Evolutionary conservation across 1,140 invertebrate species (phyloP).

Genomic region (Aricia agestis): DNA sequence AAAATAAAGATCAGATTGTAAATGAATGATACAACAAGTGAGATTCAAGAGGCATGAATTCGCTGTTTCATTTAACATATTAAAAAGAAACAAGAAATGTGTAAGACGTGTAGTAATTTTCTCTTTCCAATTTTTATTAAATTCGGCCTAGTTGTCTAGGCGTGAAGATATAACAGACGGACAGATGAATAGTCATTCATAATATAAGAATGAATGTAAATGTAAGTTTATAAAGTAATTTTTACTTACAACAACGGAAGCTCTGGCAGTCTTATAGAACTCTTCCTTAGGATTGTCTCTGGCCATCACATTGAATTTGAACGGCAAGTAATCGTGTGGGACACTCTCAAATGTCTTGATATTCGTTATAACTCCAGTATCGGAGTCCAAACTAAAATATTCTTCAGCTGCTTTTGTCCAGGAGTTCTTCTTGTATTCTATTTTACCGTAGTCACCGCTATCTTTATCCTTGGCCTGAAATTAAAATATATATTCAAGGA

Average conservation of each 20-base stretch:
- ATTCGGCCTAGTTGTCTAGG: no score
- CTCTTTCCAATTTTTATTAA: no score
- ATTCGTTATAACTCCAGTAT: conserved; percentile 85
- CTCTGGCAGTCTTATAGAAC: conserved; percentile 79
- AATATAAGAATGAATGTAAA: no score
- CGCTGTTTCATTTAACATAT: no score
- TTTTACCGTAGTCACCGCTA: conserved; percentile 85
- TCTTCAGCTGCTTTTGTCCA: conserved; percentile 78
- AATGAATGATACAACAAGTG: background rate
- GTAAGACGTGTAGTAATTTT: no score
- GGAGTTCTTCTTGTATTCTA: conserved; percentile 82
- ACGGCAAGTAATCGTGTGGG: conserved; percentile 79
- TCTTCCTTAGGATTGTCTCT: conserved; percentile 83
- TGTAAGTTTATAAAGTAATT: background rate
- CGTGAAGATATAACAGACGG: no score
- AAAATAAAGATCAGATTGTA: conserved; percentile 27
- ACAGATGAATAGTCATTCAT: no score
- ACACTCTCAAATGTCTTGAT: conserved; percentile 83
- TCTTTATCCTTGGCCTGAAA: conserved; percentile 87
- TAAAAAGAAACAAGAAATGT: no score
- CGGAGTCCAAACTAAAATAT: conserved; percentile 85
- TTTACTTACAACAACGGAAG: conserved; percentile 79
- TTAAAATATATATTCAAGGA: background rate
- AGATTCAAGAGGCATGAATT: no score
- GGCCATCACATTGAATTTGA: conserved; percentile 84